Percentiles rank a stretch among this genome's conserved stretches.
phyloP scores from a whole-genome alignment of 2,888 invertebrate species.

The Euplexia lucipara region DNA sequence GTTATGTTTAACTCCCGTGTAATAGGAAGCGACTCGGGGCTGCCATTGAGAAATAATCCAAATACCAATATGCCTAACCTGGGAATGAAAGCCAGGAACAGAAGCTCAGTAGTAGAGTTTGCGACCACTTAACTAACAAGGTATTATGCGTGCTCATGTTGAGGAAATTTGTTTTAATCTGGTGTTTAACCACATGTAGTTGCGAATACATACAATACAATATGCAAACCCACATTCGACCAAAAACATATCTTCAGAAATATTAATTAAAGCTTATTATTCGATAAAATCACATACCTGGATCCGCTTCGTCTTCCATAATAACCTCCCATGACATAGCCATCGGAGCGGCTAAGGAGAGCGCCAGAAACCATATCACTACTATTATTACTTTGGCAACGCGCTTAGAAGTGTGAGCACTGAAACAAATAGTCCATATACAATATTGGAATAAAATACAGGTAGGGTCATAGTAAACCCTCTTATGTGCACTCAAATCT shows the following conservation, averaged over 20 bases:
- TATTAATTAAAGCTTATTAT: not conserved
- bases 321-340: constrained; percentile 92
- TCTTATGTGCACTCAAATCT: not conserved
- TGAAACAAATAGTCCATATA: constrained; percentile 81
- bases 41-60: no score
- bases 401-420: constrained; percentile 94
- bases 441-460: constrained; percentile 4
- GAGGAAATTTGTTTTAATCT: not conserved
- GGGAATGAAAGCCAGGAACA: no score
- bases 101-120: no score
- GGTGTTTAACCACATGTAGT: not conserved
- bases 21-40: no score
- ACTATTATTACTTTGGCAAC: constrained; percentile 94
- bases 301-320: constrained; percentile 85
- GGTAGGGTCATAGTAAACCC: not conserved
- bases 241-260: no score
- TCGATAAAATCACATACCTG: constrained; percentile 73
- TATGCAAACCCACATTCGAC: not conserved
- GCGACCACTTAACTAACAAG: no score
- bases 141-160: no score
- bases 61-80: no score
- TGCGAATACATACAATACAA: not conserved
- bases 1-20: no score
- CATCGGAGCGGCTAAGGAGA: constrained; percentile 93
- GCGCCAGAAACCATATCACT: constrained; percentile 94